Conservation (phyloP, 1,140 invertebrate genomes). For the Cydia pomonella region DNA sequence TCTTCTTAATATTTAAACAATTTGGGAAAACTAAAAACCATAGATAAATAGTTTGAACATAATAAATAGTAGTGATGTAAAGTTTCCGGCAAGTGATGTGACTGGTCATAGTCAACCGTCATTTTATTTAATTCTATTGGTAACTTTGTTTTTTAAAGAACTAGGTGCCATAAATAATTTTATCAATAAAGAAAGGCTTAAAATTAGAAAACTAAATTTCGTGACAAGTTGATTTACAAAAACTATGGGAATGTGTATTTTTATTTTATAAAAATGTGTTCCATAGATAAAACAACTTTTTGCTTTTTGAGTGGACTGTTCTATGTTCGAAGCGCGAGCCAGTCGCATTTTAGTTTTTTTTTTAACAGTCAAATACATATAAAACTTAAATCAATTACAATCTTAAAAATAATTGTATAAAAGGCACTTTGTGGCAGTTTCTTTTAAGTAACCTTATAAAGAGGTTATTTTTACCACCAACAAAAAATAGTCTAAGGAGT, state of each 20-base stretch:
- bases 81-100: constrained; percentile 71
- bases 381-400: constrained; percentile 49
- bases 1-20: constrained; percentile 72
- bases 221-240: background rate
- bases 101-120: constrained; percentile 39
- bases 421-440: constrained; percentile 79
- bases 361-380: constrained; percentile 46
- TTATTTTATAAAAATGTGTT: constrained; percentile 1
- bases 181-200: constrained; percentile 62
- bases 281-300: constrained; percentile 9
- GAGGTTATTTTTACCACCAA: constrained; percentile 68
- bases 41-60: constrained; percentile 71
- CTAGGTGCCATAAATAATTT: constrained; percentile 73
- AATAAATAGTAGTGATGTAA: constrained; percentile 64
- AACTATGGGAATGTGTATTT: background rate
- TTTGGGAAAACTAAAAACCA: constrained; percentile 61
- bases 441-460: constrained; percentile 61
- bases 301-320: constrained; percentile 43
- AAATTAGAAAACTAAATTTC: constrained; percentile 22
- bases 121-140: constrained; percentile 70
- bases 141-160: constrained; percentile 71
- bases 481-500: constrained; percentile 62
- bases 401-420: constrained; percentile 55
- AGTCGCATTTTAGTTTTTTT: constrained; percentile 52
- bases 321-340: constrained; percentile 62